These are phyloP conservation scores for Rhamphomyia laevipes DNA, from an alignment of 2,888 invertebrate species.

Conservation along the genomic window DNA sequence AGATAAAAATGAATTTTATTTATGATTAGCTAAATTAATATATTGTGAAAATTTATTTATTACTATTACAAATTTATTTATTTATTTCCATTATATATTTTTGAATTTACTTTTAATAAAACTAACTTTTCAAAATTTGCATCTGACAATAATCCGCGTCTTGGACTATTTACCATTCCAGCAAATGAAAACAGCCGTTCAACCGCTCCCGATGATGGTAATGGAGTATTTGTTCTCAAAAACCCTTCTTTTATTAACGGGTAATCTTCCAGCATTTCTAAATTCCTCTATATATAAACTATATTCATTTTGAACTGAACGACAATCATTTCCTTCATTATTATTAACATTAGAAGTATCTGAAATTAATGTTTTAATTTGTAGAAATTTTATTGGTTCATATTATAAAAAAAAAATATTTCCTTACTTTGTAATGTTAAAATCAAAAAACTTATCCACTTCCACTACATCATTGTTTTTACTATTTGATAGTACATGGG, in stretches of 20 bases:
- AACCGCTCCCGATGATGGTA: conserved; percentile 10
- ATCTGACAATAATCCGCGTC: background rate
- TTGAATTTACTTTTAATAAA: conserved; percentile 5
- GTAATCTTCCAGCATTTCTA: conserved; percentile 4
- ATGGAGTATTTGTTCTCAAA: conserved; percentile 7
- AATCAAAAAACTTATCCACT: no score
- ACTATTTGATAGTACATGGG: background rate
- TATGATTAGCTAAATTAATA: no score
- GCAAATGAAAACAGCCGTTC: conserved; percentile 8
- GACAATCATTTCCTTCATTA: background rate
- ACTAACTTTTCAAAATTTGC: conserved; percentile 9
- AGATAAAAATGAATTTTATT: no score
- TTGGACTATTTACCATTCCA: conserved; percentile 1
- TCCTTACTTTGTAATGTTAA: background rate
- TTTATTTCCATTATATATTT: background rate
- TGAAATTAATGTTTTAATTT: background rate
- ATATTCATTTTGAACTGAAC: background rate
- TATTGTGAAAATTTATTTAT: no score
- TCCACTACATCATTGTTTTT: no score
- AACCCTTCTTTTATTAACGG: conserved; percentile 5
- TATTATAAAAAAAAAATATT: background rate
- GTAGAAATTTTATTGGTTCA: background rate
- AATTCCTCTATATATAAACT: background rate
- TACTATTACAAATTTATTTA: no score
- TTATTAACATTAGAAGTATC: no score